A percentile compares a stretch with the other conserved stretches of the same genome.
phyloP scores from a whole-genome alignment of 2,888 invertebrate species.

The Aspidiotus rigidus region DNA sequence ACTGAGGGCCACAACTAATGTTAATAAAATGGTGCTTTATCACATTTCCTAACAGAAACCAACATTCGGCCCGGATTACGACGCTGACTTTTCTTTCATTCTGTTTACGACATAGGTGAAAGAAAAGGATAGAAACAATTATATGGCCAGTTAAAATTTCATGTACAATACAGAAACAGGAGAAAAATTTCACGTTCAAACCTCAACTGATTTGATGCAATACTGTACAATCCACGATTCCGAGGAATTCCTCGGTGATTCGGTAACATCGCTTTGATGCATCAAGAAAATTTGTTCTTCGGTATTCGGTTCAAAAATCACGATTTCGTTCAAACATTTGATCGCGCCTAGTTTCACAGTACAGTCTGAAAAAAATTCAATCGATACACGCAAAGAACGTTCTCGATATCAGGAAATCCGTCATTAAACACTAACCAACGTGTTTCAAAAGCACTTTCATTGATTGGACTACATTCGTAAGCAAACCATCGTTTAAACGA shows the following conservation, averaged over 20 bases:
- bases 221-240: conserved; percentile 26
- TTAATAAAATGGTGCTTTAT: conserved; percentile 24
- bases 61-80: conserved; percentile 22
- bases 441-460: conserved; percentile 14
- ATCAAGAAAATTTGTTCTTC: conserved; percentile 26
- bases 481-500: conserved; percentile 11
- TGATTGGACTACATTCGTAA: conserved; percentile 11
- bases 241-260: too few species aligned
- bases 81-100: conserved; percentile 19
- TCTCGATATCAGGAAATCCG: too few species aligned
- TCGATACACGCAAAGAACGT: not conserved
- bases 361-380: conserved; percentile 10
- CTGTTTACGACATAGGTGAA: not conserved
- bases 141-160: too few species aligned
- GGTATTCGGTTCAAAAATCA: conserved; percentile 22
- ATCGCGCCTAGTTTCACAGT: conserved; percentile 15
- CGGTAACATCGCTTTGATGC: not conserved
- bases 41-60: conserved; percentile 14
- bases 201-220: conserved; percentile 20
- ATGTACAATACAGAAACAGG: not conserved
- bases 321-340: conserved; percentile 23
- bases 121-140: too few species aligned
- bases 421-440: conserved; percentile 5
- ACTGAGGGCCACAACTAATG: not conserved
- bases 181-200: conserved; percentile 3